These are phyloP conservation scores for Laspeyria flexula DNA, from an alignment of 2,888 invertebrate genomes.

Conservation along the genomic window DNA sequence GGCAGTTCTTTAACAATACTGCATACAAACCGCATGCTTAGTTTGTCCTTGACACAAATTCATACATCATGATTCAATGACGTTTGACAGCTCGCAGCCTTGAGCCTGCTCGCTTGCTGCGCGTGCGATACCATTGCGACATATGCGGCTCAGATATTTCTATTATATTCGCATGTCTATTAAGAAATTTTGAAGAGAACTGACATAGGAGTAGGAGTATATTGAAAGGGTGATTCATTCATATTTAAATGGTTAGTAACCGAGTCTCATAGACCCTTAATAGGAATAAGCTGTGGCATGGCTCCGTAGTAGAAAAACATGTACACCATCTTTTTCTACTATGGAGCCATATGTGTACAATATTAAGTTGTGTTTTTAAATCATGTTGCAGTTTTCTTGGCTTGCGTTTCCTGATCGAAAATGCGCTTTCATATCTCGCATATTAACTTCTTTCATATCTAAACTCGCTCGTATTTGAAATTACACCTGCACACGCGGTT, in stretches of 20 bases:
- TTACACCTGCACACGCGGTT: too few species aligned
- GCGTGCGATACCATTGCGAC: constrained; percentile 35
- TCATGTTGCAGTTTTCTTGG: too few species aligned
- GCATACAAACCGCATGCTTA: constrained; percentile 19
- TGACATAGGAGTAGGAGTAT: neutral
- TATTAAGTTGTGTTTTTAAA: too few species aligned
- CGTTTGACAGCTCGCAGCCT: constrained; percentile 48
- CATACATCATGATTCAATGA: constrained; percentile 52
- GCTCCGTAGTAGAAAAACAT: neutral
- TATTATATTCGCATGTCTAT: constrained; percentile 21
- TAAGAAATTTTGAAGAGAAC: neutral
- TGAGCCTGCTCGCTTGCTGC: constrained; percentile 32
- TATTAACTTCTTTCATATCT: too few species aligned
- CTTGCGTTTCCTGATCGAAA: too few species aligned
- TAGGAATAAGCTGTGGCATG: too few species aligned
- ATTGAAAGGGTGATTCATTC: neutral
- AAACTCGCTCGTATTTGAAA: too few species aligned
- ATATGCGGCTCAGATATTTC: constrained; percentile 27
- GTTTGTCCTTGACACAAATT: constrained; percentile 43
- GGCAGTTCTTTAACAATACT: neutral
- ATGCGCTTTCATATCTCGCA: too few species aligned
- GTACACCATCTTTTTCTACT: too few species aligned
- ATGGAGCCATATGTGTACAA: too few species aligned
- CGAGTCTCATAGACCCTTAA: neutral
- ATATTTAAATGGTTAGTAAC: neutral